A percentile compares a stretch with the other conserved stretches of the same genome.
Conservation (phyloP, 2,113 vertebrate species). For the Heteronetta atricapilla region DNA sequence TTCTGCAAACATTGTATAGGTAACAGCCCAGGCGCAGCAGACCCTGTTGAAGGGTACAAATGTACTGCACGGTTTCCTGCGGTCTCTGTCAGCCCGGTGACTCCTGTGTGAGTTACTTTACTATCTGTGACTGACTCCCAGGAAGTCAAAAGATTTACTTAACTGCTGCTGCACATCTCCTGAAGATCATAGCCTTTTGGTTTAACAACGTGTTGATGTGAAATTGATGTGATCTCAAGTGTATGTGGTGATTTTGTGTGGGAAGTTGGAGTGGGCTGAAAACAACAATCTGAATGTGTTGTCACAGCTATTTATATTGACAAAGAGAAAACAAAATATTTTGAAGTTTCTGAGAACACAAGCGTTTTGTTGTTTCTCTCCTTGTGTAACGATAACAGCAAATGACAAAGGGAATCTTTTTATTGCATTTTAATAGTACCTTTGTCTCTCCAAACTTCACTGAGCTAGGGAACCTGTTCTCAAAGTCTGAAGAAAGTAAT, state of each 20-base stretch:
- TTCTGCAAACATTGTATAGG: background rate
- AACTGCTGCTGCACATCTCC: background rate
- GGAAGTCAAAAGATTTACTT: background rate
- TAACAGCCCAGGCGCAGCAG: background rate
- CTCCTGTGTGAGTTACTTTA: rapidly evolving
- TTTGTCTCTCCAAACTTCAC: background rate
- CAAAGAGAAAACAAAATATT: background rate
- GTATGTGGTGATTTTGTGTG: background rate
- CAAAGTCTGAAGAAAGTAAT: background rate
- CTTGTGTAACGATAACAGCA: background rate
- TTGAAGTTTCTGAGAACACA: background rate
- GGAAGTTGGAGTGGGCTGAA: background rate
- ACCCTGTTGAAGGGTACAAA: background rate
- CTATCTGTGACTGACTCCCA: background rate
- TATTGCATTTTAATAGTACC: background rate
- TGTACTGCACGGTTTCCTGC: background rate
- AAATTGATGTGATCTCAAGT: background rate
- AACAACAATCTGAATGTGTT: background rate
- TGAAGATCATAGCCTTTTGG: background rate
- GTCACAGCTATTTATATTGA: background rate
- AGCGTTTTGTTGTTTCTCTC: background rate
- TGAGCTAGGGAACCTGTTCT: background rate
- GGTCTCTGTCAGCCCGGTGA: background rate
- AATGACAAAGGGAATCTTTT: background rate
- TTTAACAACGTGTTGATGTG: background rate